These are phyloP conservation scores for Aphrophora alni DNA, from an alignment of 2,888 invertebrate species.

Conservation along the genomic window DNA sequence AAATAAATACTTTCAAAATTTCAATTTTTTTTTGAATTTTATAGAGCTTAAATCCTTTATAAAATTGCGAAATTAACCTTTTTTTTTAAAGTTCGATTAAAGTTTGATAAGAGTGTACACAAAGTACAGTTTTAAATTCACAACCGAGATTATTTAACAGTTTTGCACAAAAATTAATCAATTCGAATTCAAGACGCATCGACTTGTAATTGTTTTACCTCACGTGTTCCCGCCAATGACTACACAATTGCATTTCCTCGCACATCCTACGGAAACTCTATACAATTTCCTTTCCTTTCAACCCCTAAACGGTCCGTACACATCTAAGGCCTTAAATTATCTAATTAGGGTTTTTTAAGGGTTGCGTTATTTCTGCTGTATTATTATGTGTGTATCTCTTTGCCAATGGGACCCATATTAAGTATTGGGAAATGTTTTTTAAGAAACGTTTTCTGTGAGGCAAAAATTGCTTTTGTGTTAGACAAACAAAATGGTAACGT, in stretches of 20 bases:
- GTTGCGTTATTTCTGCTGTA: background rate
- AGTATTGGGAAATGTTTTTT: no score
- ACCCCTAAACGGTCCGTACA: background rate
- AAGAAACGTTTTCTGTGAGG: no score
- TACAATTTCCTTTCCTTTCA: slow-evolving; percentile 1
- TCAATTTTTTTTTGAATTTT: no score
- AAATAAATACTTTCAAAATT: no score
- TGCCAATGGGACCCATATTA: background rate
- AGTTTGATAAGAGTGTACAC: no score
- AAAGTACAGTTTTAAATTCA: no score
- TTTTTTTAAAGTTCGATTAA: no score
- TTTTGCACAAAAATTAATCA: no score
- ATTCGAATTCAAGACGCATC: no score
- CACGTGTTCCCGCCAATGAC: background rate
- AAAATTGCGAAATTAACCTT: no score
- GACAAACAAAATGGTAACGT: background rate
- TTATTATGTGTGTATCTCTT: background rate
- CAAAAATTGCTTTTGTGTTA: background rate
- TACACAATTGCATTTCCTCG: background rate
- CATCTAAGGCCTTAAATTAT: background rate
- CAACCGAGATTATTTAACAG: no score
- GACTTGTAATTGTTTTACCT: background rate
- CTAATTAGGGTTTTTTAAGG: background rate
- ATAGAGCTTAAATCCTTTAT: no score
- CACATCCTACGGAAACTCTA: background rate